These are phyloP conservation scores for Pachycephus smyrnensis DNA, from an alignment of 2,888 invertebrate genomes.

Conservation along the genomic window DNA sequence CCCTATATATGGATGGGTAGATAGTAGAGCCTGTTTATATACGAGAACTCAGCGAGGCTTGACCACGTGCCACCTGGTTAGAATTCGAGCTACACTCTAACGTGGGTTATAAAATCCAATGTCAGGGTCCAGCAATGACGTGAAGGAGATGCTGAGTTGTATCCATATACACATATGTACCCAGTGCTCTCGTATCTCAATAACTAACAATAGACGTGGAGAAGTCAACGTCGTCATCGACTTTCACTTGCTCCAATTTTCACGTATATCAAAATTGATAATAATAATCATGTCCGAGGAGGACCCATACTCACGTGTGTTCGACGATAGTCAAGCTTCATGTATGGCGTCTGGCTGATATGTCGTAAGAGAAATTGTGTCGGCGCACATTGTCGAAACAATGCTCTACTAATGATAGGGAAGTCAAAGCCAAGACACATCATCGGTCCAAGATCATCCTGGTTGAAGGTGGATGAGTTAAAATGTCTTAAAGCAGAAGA, in stretches of 20 bases:
- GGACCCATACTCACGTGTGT: background rate
- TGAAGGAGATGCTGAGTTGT: background rate
- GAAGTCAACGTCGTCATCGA: background rate
- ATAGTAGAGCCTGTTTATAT: background rate
- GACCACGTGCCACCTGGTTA: conserved; percentile 5
- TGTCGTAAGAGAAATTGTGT: conserved; percentile 11
- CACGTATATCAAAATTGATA: background rate
- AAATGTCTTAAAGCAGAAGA: background rate
- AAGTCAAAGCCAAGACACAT: conserved; percentile 11
- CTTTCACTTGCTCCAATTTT: conserved; percentile 8
- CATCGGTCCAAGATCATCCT: conserved; percentile 19
- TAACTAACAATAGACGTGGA: background rate
- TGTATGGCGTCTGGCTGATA: background rate
- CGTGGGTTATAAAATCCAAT: background rate
- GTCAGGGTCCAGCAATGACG: background rate
- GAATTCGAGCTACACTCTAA: background rate
- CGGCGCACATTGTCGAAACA: conserved; percentile 28
- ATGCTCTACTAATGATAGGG: conserved; percentile 44
- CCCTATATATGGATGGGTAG: conserved; percentile 3
- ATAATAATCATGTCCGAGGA: background rate
- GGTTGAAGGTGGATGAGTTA: conserved; percentile 31
- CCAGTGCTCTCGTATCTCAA: background rate
- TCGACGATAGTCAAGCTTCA: background rate
- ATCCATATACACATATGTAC: background rate
- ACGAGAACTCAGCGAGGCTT: background rate